Conservation (phyloP, 1,140 invertebrate species). For the Bombus cullumanus region DNA sequence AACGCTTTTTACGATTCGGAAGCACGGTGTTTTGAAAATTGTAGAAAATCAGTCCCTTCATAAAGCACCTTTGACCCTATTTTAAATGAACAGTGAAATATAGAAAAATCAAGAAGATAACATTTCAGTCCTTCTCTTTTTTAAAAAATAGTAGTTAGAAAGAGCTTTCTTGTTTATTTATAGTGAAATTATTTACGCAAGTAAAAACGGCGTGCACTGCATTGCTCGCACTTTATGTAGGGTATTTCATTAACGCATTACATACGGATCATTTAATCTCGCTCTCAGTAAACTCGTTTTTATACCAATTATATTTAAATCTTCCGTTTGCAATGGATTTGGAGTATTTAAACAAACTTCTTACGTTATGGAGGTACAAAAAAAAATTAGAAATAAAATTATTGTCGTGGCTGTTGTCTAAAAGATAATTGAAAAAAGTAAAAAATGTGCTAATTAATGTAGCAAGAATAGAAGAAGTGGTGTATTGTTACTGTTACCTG, state of each 20-base stretch:
- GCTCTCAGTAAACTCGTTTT: background rate
- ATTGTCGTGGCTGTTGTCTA: slow-evolving; percentile 23
- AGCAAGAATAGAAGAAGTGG: background rate
- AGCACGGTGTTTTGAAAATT: slow-evolving; percentile 3
- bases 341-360: background rate
- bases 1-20: slow-evolving; percentile 22
- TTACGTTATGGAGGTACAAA: slow-evolving; percentile 7
- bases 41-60: slow-evolving; percentile 1
- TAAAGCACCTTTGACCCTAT: background rate
- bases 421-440: background rate
- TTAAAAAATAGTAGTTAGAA: background rate
- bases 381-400: slow-evolving; percentile 16
- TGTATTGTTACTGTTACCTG: slow-evolving; percentile 43
- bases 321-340: background rate
- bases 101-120: background rate
- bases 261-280: slow-evolving; percentile 14
- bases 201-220: background rate
- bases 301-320: background rate
- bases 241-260: background rate
- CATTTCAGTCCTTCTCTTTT: background rate
- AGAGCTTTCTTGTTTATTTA: background rate
- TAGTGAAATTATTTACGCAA: background rate
- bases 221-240: slow-evolving; percentile 5
- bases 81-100: no score
- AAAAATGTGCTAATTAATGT: slow-evolving; percentile 16